These are phyloP conservation scores for Heliconius ismenius DNA, from an alignment of 2,888 invertebrate species.

Conservation along the genomic window DNA sequence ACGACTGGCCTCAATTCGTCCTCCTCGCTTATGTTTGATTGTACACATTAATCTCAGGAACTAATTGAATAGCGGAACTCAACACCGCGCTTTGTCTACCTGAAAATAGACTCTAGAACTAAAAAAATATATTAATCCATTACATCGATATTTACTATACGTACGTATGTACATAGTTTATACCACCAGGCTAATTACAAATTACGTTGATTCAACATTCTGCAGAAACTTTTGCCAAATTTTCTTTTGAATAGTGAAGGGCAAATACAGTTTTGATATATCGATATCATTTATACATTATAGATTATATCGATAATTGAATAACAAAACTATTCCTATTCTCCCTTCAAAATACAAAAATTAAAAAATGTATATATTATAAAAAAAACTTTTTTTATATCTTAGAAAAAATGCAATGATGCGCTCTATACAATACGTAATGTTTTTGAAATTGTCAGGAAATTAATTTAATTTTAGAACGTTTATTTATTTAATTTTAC, in stretches of 20 bases:
- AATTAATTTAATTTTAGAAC: too few relatives aligned
- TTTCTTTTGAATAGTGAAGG: conserved; percentile 54
- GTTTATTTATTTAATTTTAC: too few relatives aligned
- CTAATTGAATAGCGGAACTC: not conserved
- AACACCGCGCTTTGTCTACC: not conserved
- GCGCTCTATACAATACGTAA: too few relatives aligned
- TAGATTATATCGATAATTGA: too few relatives aligned
- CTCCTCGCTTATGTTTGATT: too few relatives aligned
- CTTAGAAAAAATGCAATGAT: too few relatives aligned
- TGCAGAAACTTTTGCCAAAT: conserved; percentile 61
- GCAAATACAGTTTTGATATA: not conserved
- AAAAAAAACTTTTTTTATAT: too few relatives aligned
- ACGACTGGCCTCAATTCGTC: too few relatives aligned
- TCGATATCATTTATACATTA: conserved; percentile 27
- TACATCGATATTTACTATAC: not conserved
- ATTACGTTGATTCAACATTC: conserved; percentile 58
- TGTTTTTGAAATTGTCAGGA: too few relatives aligned
- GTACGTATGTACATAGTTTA: conserved; percentile 58
- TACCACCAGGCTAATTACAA: conserved; percentile 61
- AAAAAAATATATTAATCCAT: not conserved
- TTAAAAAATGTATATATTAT: too few relatives aligned
- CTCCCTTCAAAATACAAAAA: too few relatives aligned
- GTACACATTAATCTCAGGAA: not conserved
- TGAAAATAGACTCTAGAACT: not conserved
- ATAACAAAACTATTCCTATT: too few relatives aligned